Base-by-base conservation (phyloP, 1,140 invertebrate species). In the Leptonema lineaticorne region DNA sequence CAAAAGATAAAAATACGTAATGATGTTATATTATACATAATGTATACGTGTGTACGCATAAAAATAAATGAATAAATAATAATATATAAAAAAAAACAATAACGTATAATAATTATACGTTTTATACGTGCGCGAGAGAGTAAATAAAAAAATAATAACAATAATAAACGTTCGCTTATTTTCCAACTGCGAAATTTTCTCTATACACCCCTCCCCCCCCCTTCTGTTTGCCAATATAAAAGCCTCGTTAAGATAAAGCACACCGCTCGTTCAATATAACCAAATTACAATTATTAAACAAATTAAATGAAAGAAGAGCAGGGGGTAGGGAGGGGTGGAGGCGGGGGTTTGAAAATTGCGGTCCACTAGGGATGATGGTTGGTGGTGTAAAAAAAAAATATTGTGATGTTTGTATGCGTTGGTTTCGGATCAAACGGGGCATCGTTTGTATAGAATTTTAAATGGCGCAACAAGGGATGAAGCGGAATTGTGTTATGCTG, bases 161-260 rank as follows among this genome's bases (percentile, higher is more conserved):
- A n/a, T n/a, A n/a, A n/a, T 5, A 24, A 53, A 26, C 50, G 22
- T 53, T 18, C 46, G n/a, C 11, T 50, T 50, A 50, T 50, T 53
- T 53, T 45, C 16, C 37, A 16, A 45, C 22, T 53, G 50, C 24
- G 27, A 53, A 53, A 7, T 53, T 53, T 26, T 24, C 50, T n/a
- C n/a, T n/a, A n/a, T n/a, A n/a, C n/a, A n/a, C n/a, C n/a, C n/a
- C n/a, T n/a, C n/a, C n/a, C n/a, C n/a, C n/a, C n/a, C n/a, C n/a
- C n/a, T n/a, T n/a, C n/a, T n/a, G n/a, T n/a, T n/a, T n/a, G n/a
- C n/a, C n/a, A n/a, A 24, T 26, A 53, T 22, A 53, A 53, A 53
- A 53, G 50, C 22, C 50, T 53, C 50, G 50, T 53, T 53, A 53
- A 53, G 50, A 53, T 53, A 53, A 53, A 53, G 50, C 50, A 53